Base-by-base conservation (phyloP, 2,888 invertebrate genomes). In the Troides oblongomaculatus region DNA sequence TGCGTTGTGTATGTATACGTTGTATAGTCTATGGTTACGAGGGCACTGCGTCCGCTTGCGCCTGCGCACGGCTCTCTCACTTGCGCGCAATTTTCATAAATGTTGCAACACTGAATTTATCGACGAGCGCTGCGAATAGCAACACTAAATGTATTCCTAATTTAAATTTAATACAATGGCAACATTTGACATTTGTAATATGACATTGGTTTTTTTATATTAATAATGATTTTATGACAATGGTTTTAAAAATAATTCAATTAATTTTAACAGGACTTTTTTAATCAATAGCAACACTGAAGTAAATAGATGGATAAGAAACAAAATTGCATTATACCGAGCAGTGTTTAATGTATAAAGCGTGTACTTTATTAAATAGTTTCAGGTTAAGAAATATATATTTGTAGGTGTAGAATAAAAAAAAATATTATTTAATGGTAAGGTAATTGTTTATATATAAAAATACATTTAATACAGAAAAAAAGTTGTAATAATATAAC, bases 11-110 rank as follows among this genome's bases (percentile, higher is more conserved):
- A 50, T 70, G 46, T 64, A 30, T 61, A 46, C 63, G 56, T 67
- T 66, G 63, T 61, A 70, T 64, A 67, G 60, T 21, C 67, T 60
- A 21, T 60, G 56, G 23, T 56, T 64, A 46, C 61, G 59, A 23
- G 59, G 64, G 50, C 50, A 18, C 30, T 56, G 39, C 56, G 63
- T 30, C 53, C 46, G 60, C 59, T 60, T 60, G 18, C 46, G 14
- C 30, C 30, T 30, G 30, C 30, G 30, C 30, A 30, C 30, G 8
- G 8, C 10, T 39, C 50, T 17, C 50, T 17, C 50, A 18, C 14
- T 50, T 50, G 14, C 18, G 17, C 18, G 50, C 5, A 18, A 2
- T 43, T 43, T 57, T 64, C 58, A 17, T 57, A 23, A 58, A 30
- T 58, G 21, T 66, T 18, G 60, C 60, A 53, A 66, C 60, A 63